Evolutionary conservation across 2,888 invertebrate species (phyloP), one percentile per base, ranked within the genome.

Genomic region (Smittia sp.): DNA sequence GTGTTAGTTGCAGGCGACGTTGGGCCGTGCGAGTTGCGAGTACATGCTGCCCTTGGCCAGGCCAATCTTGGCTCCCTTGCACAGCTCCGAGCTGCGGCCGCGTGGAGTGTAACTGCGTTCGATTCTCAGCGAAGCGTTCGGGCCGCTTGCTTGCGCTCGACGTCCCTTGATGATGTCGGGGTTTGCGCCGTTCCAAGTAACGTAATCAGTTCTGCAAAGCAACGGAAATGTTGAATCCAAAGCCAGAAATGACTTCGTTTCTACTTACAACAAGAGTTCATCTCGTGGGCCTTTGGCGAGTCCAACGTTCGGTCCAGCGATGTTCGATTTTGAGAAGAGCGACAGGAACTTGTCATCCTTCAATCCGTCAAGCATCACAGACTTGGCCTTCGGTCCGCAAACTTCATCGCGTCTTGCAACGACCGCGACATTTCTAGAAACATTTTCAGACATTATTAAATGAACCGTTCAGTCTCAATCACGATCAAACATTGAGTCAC

Each of bases 131-230:
- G 83, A 84, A 32, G 84, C 79, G 76, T 89, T 85, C 1, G 88
- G 84, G 1, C 91, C 90, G 73, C 83, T 82, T 0, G 85, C 84
- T 1, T 84, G 58, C 38, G 81, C 80, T 74, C 83, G 81, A n/a
- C 83, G 80, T 0, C 87, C 87, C 25, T 81, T 81, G 6, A 85
- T 81, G 15, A 89, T 81, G 67, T 85, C 85, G 0, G 88, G 87
- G 81, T 93, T 90, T 0, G 92, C 89, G 0, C 93, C 93, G 76
- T 90, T 89, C 93, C 93, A 93, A 2, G 92, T 88, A 67, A 92
- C 86, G 79, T 94, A 94, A 79, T 93, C 92, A 75, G 88, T 88
- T 74, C 93, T 93, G 79, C 74, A 75, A 76, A n/a, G n/a, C n/a
- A n/a, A n/a, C n/a, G n/a, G n/a, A n/a, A n/a, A n/a, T n/a, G n/a